These are phyloP conservation scores for Xanthostigma xanthostigma DNA, from an alignment of 2,888 invertebrate genomes.

Conservation along the genomic window DNA sequence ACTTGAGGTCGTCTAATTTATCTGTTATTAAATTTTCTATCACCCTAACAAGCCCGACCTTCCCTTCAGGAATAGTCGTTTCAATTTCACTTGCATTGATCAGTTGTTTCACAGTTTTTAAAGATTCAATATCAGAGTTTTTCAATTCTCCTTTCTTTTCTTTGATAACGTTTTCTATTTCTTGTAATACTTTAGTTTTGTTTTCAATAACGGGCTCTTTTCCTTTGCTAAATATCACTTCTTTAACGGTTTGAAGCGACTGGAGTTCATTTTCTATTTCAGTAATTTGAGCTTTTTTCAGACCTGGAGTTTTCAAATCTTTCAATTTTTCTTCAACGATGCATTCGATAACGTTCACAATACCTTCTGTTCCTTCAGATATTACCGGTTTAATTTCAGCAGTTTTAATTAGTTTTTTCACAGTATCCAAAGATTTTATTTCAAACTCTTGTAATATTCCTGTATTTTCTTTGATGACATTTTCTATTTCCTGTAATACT, in stretches of 20 bases:
- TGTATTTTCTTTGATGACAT: no score
- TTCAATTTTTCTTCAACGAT: slow-evolving; percentile 10
- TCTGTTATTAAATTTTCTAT: slow-evolving; percentile 10
- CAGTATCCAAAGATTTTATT: neutral
- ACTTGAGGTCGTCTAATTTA: slow-evolving; percentile 4
- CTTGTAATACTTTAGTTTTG: no score
- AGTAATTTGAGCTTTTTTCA: slow-evolving; percentile 4
- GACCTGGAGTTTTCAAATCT: slow-evolving; percentile 1
- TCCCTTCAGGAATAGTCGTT: slow-evolving; percentile 8
- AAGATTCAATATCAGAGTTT: neutral
- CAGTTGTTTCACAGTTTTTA: neutral
- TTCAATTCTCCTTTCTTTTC: neutral
- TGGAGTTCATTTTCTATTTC: slow-evolving; percentile 1
- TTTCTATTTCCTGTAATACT: no score
- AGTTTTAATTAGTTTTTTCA: slow-evolving; percentile 11
- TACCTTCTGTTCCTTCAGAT: slow-evolving; percentile 6
- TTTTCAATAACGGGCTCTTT: no score
- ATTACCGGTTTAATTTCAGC: slow-evolving; percentile 10
- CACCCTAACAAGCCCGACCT: slow-evolving; percentile 1
- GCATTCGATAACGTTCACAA: slow-evolving; percentile 4
- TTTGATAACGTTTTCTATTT: no score
- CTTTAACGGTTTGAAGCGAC: slow-evolving; percentile 4
- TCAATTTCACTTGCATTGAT: slow-evolving; percentile 13
- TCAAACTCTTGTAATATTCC: neutral
- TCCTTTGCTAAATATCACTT: neutral